phyloP scores from a whole-genome alignment of 2,113 vertebrate species.

The Calyptomena viridis region DNA sequence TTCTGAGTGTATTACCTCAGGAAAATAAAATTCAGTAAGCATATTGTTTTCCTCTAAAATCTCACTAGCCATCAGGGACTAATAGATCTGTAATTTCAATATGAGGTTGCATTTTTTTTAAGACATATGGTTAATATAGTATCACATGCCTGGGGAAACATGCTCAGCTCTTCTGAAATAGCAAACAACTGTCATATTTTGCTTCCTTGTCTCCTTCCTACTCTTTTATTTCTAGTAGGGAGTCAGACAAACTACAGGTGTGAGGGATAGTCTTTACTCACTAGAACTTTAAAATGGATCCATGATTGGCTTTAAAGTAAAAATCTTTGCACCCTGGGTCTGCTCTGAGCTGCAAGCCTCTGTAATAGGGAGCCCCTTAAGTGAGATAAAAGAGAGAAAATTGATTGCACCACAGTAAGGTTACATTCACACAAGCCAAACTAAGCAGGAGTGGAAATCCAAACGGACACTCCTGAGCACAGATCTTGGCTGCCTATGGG shows the following conservation, averaged over 20 bases:
- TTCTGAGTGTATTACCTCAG: background rate
- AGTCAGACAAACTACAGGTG: background rate
- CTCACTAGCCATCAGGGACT: background rate
- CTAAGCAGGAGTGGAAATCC: background rate
- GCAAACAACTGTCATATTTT: background rate
- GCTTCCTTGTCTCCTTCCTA: background rate
- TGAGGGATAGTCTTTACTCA: background rate
- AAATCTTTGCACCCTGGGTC: background rate
- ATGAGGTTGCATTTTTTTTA: background rate
- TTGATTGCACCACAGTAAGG: background rate
- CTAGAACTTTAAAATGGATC: background rate
- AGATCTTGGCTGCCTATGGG: background rate
- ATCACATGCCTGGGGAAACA: background rate
- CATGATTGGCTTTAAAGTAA: background rate
- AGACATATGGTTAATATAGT: background rate
- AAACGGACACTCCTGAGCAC: background rate
- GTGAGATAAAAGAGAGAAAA: background rate
- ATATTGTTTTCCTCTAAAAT: background rate
- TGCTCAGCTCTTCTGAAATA: background rate
- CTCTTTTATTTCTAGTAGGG: background rate
- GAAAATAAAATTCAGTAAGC: background rate
- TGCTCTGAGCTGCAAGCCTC: background rate
- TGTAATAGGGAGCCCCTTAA: background rate
- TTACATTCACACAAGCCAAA: background rate
- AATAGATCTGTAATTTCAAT: background rate